These are phyloP conservation scores for Alectoris magna DNA, from an alignment of 2,797 vertebrate genomes.

Conservation along the genomic window DNA sequence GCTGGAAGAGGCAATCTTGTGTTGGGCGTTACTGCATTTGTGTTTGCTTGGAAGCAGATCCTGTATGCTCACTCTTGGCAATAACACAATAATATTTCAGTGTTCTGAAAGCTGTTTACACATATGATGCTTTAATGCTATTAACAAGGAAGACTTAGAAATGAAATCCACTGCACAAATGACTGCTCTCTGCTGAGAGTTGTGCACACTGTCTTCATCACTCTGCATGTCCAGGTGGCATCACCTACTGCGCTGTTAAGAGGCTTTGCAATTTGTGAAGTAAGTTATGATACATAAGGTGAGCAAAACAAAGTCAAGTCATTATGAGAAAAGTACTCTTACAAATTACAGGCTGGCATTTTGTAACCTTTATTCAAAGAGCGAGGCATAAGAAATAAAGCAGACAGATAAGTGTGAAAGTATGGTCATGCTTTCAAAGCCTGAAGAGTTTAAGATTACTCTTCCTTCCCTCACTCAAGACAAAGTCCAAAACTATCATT, in stretches of 20 bases:
- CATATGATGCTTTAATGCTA: neutral
- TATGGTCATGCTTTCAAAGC: neutral
- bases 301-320: neutral
- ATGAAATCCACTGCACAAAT: neutral
- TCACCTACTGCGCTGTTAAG: neutral
- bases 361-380: neutral
- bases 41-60: neutral
- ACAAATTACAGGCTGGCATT: neutral
- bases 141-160: neutral
- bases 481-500: neutral
- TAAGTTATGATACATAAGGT: neutral
- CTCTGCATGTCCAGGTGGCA: fast-evolving
- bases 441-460: neutral
- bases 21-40: neutral
- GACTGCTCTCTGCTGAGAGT: neutral
- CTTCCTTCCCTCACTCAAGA: neutral
- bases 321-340: neutral
- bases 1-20: neutral
- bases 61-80: neutral
- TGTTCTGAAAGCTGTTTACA: neutral
- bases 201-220: neutral
- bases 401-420: neutral
- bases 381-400: neutral
- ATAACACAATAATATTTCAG: neutral
- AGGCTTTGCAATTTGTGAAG: neutral